Percentiles rank a stretch among this genome's conserved stretches.
phyloP scores from a whole-genome alignment of 92 coral and sea anemone species.

The Siderastrea radians region DNA sequence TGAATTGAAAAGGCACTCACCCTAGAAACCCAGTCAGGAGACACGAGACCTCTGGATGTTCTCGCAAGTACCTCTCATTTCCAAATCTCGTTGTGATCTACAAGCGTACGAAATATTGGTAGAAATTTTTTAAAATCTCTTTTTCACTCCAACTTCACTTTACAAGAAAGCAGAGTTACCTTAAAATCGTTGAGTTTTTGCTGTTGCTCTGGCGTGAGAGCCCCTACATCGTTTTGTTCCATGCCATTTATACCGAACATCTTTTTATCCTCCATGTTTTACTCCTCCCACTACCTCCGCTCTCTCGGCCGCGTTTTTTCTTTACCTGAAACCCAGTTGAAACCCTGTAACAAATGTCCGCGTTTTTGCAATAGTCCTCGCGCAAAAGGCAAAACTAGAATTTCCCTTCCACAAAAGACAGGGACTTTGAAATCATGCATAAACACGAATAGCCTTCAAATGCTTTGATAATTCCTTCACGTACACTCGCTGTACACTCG shows the following conservation, averaged over 20 bases:
- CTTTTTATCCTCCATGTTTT: constrained; percentile 60
- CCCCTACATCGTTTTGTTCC: constrained; percentile 78
- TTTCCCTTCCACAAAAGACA: not conserved
- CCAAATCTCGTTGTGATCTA: constrained; percentile 85
- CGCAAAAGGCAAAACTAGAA: too few species aligned
- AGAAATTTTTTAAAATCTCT: not conserved
- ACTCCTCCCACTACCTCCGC: not conserved
- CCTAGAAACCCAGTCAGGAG: constrained; percentile 85
- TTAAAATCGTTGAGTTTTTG: constrained; percentile 76
- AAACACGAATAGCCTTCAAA: not conserved
- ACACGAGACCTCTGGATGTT: constrained; percentile 89
- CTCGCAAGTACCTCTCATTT: constrained; percentile 84
- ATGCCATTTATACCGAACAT: constrained; percentile 78
- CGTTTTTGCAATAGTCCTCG: not conserved
- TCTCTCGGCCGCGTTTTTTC: not conserved
- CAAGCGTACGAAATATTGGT: not conserved
- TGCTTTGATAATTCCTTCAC: constrained; percentile 18
- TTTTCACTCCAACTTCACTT: too few species aligned
- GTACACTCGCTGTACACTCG: not conserved
- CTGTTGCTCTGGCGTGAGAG: constrained; percentile 78
- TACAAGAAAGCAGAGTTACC: constrained; percentile 39
- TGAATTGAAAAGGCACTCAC: constrained; percentile 46
- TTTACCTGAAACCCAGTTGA: not conserved
- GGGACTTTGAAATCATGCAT: not conserved
- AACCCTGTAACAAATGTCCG: not conserved